These are phyloP conservation scores for Conus canariensis DNA, from an alignment of 2,888 invertebrate species.

Conservation along the genomic window DNA sequence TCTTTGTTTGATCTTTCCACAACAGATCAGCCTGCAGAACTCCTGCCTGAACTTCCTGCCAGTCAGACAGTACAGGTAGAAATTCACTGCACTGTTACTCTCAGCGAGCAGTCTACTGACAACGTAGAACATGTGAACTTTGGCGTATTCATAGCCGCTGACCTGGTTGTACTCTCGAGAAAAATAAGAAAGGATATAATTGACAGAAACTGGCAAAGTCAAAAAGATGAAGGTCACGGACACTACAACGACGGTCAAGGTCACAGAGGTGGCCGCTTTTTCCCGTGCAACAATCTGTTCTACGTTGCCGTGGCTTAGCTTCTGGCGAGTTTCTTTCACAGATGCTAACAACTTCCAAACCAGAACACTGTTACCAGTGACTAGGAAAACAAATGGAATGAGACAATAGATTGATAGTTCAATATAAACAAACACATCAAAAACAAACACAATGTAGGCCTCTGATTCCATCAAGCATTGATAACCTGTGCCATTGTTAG, in stretches of 20 bases:
- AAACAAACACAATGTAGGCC: background rate
- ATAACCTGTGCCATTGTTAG: background rate
- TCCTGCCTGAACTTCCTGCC: constrained; percentile 14
- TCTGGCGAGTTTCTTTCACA: background rate
- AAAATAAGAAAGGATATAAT: background rate
- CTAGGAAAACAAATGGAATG: background rate
- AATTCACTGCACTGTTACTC: background rate
- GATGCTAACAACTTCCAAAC: background rate
- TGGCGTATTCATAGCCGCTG: background rate
- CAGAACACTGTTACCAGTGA: background rate
- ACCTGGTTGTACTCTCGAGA: background rate
- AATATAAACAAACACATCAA: background rate
- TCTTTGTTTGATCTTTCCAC: background rate
- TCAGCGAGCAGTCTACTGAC: background rate
- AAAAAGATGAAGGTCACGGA: background rate
- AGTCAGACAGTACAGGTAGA: constrained; percentile 20
- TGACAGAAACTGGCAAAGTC: constrained; percentile 10
- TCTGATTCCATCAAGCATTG: background rate
- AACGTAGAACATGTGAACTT: background rate
- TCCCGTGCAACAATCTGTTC: background rate
- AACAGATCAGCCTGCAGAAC: background rate
- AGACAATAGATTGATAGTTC: background rate
- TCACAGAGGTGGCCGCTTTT: constrained; percentile 14
- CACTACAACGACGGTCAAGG: constrained; percentile 8
- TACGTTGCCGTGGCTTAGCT: background rate